Evolutionary conservation across 2,888 invertebrate species (phyloP).

Genomic region (Drosophila neutralis): DNA sequence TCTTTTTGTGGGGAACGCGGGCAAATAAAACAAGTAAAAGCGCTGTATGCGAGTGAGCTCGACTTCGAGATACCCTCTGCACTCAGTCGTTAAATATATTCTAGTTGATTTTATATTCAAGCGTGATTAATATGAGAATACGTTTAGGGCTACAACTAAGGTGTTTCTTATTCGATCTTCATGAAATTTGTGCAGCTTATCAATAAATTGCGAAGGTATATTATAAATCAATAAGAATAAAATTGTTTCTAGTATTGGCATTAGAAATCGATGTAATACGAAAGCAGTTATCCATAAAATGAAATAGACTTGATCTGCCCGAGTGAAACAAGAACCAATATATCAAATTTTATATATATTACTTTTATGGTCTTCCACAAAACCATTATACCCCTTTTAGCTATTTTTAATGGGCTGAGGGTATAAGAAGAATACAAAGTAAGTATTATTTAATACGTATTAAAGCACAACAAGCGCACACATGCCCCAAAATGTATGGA

Average conservation of each 20-base stretch:
- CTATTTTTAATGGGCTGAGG: neutral
- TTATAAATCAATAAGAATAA: neutral
- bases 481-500: slow-evolving; percentile 52
- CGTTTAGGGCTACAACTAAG: neutral
- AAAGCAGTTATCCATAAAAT: neutral
- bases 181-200: neutral
- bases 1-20: neutral
- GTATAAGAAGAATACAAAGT: slow-evolving; percentile 69
- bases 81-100: neutral
- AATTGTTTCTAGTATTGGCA: neutral
- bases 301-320: neutral
- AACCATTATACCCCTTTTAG: neutral
- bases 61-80: neutral
- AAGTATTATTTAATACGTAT: slow-evolving; percentile 78
- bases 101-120: neutral
- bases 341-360: neutral
- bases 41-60: neutral
- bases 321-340: neutral
- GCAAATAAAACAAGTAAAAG: neutral
- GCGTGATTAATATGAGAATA: neutral
- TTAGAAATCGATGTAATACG: too few species aligned
- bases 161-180: neutral
- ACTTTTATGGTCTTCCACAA: neutral
- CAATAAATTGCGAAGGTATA: neutral
- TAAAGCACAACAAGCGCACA: slow-evolving; percentile 57